Evolutionary conservation across 2,113 vertebrate genomes (phyloP).

Genomic region (Macaca mulatta): DNA sequence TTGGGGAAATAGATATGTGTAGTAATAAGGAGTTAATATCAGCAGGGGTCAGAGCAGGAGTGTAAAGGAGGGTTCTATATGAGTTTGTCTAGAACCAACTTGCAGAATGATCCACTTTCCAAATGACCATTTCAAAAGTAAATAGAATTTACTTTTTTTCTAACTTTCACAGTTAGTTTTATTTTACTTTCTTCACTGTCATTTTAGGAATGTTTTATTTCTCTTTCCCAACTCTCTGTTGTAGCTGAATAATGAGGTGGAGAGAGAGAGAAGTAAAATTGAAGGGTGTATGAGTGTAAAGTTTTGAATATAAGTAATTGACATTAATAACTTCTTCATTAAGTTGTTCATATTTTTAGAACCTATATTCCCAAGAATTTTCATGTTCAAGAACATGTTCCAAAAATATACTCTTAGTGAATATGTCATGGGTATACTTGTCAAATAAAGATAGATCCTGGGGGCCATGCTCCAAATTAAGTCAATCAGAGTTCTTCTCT

Average conservation of each 20-base stretch:
- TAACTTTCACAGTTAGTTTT: not conserved
- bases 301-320: not conserved
- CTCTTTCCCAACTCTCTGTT: not conserved
- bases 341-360: not conserved
- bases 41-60: not conserved
- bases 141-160: not conserved
- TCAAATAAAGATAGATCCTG: not conserved
- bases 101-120: not conserved
- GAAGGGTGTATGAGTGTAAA: not conserved
- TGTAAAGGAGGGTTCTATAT: not conserved
- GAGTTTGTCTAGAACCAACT: not conserved
- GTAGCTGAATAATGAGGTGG: not conserved
- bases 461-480: not conserved
- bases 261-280: not conserved
- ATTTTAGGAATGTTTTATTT: not conserved
- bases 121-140: not conserved
- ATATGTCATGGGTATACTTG: not conserved
- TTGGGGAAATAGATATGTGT: not conserved
- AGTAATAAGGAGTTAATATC: not conserved
- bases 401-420: not conserved
- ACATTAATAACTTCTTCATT: not conserved
- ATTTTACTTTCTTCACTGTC: slow-evolving; percentile 3
- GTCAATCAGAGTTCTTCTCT: not conserved
- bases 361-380: not conserved
- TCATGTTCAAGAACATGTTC: not conserved